Evolutionary conservation across 2,888 invertebrate species (phyloP).

Genomic region (Hipparchia semele): DNA sequence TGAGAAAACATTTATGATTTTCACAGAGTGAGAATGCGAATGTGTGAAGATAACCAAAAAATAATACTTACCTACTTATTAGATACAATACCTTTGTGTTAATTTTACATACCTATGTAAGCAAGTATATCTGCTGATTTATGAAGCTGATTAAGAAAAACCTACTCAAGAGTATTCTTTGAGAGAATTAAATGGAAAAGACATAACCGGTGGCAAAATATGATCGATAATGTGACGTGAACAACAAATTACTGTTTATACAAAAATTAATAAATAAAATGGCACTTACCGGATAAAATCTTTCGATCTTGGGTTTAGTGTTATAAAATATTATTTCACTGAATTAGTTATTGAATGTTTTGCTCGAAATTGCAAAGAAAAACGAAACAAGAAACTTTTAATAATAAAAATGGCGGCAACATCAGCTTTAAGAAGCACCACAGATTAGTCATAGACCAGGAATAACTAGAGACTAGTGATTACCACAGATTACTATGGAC

Average conservation of each 20-base stretch:
- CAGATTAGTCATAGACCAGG: no score
- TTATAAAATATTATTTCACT: neutral
- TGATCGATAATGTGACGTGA: conserved; percentile 59
- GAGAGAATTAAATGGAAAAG: neutral
- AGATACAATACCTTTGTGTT: no score
- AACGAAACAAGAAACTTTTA: conserved; percentile 42
- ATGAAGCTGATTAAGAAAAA: no score
- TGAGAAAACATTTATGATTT: no score
- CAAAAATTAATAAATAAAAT: conserved; percentile 30
- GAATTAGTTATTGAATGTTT: conserved; percentile 1
- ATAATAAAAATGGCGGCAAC: conserved; percentile 73
- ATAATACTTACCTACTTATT: neutral
- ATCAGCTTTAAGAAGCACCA: no score
- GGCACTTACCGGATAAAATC: conserved; percentile 28
- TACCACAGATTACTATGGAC: no score
- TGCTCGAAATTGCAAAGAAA: conserved; percentile 19
- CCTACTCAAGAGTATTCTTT: no score
- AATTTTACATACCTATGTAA: no score
- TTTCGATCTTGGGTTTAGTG: neutral
- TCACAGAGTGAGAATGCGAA: neutral
- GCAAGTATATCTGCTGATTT: no score
- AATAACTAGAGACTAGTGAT: no score
- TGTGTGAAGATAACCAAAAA: conserved; percentile 11
- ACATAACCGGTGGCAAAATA: conserved; percentile 31
- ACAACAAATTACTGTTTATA: conserved; percentile 23